phyloP scores from a whole-genome alignment of 2,113 vertebrate species.

The Cyphomyrus plagiostoma region DNA sequence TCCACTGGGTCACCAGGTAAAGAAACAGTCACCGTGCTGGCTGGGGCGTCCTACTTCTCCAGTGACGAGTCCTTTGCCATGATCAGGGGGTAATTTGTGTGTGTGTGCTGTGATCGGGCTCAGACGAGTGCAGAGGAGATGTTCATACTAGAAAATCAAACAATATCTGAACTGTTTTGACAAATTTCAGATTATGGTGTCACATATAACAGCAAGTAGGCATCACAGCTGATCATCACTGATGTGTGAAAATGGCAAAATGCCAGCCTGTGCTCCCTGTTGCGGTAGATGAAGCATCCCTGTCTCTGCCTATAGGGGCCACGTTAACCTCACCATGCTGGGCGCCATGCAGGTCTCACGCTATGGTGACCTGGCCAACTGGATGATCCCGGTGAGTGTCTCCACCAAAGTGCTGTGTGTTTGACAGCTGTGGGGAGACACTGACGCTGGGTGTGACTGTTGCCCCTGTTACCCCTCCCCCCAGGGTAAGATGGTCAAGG shows the following conservation, averaged over 20 bases:
- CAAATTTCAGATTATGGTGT: not conserved
- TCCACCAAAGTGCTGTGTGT: not conserved
- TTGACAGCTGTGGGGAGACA: not conserved
- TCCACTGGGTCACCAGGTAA: constrained; percentile 59
- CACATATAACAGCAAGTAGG: not conserved
- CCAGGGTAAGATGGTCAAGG: constrained; percentile 97
- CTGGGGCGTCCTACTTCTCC: constrained; percentile 78
- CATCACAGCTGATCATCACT: not conserved
- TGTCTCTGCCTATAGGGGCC: constrained; percentile 56
- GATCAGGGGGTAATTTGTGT: constrained; percentile 74
- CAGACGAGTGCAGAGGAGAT: not conserved
- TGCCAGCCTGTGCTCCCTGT: not conserved
- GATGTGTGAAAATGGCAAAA: not conserved
- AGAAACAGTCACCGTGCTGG: constrained; percentile 77
- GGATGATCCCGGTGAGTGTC: constrained; percentile 80
- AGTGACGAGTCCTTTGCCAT: constrained; percentile 82
- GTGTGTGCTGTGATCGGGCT: not conserved
- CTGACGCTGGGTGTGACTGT: not conserved
- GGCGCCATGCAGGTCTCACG: constrained; percentile 85
- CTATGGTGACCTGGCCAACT: constrained; percentile 77
- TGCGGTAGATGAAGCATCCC: not conserved
- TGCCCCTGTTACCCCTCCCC: not conserved
- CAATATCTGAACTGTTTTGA: not conserved
- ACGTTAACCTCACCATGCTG: constrained; percentile 78
- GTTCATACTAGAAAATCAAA: not conserved